Evolutionary conservation across 1,140 invertebrate species (phyloP), one percentile per base, ranked within the genome.

Genomic region (Pseudachorutes palmiensis): DNA sequence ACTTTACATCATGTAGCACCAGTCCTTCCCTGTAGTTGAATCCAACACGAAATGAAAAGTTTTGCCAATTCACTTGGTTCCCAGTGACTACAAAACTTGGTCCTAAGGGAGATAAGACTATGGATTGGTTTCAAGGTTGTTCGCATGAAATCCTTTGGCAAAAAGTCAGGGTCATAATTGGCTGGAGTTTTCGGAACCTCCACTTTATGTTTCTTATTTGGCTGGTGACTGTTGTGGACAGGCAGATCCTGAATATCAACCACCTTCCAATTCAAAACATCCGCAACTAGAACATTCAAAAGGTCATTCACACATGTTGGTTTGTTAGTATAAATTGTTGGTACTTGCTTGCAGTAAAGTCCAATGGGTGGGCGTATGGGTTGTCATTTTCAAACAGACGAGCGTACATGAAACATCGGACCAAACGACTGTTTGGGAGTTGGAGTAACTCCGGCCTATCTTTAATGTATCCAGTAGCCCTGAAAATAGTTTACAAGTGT

Each of bases 1-100:
- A 70, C 0, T 30, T 65, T 2, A 73, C 51, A 36, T 68, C 65
- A 29, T 73, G 69, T 12, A 73, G 62, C 41, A 70, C 69, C 1
- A 73, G 41, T 30, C 71, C 71, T 62, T 68, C 69, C 1, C 71
- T 62, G 22, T 70, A 70, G 55, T 70, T 70, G 30, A 70, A 73
- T 61, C 65, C 57, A 22, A 70, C 58, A 32, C 71, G 66, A 28
- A 73, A 48, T 63, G 32, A 59, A 51, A 65, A 73, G 14, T 70
- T 70, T 64, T 70, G 66, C 71, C 71, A 73, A 1, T 24, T 1
- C 19, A 73, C 62, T 62, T 66, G 49, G 63, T 73, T 70, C 31
- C 71, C 71, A n/a, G 63, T 65, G 0, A 73, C 64, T 1, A 60
- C 45, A 32, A 69, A 73, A 41, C 59, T 70, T 12, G 69, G 59